A percentile compares a stretch with the other conserved stretches of the same genome.
Evolutionary conservation across 1,140 invertebrate species (phyloP).

Genomic region (Phthorimaea operculella): DNA sequence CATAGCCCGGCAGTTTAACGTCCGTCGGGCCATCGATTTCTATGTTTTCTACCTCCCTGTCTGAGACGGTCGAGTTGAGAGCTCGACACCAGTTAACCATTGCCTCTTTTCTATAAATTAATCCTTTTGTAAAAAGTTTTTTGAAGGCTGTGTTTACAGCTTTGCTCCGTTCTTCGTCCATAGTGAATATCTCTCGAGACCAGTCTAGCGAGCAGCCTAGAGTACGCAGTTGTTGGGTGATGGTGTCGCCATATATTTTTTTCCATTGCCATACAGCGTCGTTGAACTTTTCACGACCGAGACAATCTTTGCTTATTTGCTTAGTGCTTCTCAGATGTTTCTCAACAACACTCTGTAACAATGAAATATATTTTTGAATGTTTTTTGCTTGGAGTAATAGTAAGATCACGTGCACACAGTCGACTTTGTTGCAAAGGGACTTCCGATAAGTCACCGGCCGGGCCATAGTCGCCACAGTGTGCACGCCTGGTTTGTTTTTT

Average conservation of each 20-base stretch:
- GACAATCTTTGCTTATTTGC: constrained; percentile 67
- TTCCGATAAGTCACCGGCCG: too few species aligned
- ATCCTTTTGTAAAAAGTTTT: constrained; percentile 64
- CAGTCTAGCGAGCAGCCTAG: constrained; percentile 93
- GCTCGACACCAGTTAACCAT: constrained; percentile 96
- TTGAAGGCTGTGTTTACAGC: constrained; percentile 93
- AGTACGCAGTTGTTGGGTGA: constrained; percentile 83
- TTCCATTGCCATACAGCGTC: constrained; percentile 82
- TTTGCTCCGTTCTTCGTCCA: constrained; percentile 79
- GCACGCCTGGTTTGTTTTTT: too few species aligned
- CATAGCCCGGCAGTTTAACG: constrained; percentile 84
- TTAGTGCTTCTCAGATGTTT: constrained; percentile 74
- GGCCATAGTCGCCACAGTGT: too few species aligned
- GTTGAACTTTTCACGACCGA: constrained; percentile 75
- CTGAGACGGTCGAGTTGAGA: constrained; percentile 92
- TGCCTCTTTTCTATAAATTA: constrained; percentile 87
- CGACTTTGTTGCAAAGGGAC: too few species aligned
- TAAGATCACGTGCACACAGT: too few species aligned
- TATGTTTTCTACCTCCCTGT: constrained; percentile 92
- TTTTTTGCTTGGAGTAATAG: too few species aligned
- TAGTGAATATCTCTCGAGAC: constrained; percentile 90
- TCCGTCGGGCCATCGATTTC: constrained; percentile 78
- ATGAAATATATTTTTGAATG: too few species aligned
- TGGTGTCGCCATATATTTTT: constrained; percentile 74
- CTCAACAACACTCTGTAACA: constrained; percentile 75